These are phyloP conservation scores for Trichogramma dendrolimi DNA, from an alignment of 2,888 invertebrate genomes.

Conservation along the genomic window DNA sequence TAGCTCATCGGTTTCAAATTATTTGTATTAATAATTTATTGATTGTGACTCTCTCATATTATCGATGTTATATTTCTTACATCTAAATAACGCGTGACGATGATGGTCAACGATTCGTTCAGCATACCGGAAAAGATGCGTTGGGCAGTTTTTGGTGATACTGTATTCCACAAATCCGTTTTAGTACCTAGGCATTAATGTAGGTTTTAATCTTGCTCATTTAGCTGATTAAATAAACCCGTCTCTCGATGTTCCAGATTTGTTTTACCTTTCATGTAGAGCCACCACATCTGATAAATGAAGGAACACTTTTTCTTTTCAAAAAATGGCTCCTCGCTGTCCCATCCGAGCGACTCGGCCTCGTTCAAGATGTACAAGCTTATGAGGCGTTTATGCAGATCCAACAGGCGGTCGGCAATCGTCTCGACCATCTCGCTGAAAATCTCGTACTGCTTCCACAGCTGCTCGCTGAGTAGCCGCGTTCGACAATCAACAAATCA, in stretches of 20 bases:
- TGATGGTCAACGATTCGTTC: constrained; percentile 77
- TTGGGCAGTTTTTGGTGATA: constrained; percentile 85
- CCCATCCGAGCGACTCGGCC: constrained; percentile 74
- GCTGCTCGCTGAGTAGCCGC: constrained; percentile 34
- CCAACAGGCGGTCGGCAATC: constrained; percentile 74
- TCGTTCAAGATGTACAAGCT: constrained; percentile 79
- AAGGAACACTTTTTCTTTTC: constrained; percentile 75
- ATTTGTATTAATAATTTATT: constrained; percentile 3
- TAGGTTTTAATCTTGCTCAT: background rate
- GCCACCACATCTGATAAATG: constrained; percentile 84
- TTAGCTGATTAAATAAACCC: background rate
- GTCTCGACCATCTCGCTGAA: constrained; percentile 82
- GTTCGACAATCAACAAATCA: too few species aligned
- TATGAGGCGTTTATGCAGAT: constrained; percentile 73
- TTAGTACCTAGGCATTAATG: constrained; percentile 60
- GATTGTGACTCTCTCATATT: background rate
- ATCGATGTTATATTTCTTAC: constrained; percentile 49
- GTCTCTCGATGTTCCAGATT: too few species aligned
- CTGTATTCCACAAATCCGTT: constrained; percentile 79
- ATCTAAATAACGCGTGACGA: constrained; percentile 76
- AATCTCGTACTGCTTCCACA: constrained; percentile 64
- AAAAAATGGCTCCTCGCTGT: constrained; percentile 62
- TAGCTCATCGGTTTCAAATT: background rate
- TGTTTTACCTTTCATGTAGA: constrained; percentile 71
- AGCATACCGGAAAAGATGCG: constrained; percentile 80